Base-by-base conservation (phyloP, 1,140 invertebrate species). In the Mylabris phalerata region DNA sequence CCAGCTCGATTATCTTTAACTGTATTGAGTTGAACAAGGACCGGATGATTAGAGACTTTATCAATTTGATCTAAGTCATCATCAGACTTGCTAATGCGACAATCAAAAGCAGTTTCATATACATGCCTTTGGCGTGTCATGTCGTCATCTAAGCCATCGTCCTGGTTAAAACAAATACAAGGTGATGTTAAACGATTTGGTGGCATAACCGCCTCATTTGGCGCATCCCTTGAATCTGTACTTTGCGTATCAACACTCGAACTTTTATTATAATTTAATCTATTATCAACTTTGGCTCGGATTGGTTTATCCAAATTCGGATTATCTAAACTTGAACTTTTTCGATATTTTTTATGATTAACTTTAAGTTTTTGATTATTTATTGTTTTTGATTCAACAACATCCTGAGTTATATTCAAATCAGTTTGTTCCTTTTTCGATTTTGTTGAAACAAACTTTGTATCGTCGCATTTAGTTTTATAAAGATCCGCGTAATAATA, bases 51-150 rank as follows among this genome's bases (percentile, higher is more conserved):
- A 54, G 85, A 86, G 44, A 90, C 84, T 60, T 87, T 83, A 66
- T 90, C 87, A 24, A 89, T 81, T 64, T 89, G 86, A 67, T 91
- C 88, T 48, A 90, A 78, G 67, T 91, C 87, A 71, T 91, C 88
- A 66, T 90, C 87, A 7, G 86, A 90, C 44, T 86, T 84, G 66
- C 82, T 86, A 68, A 92, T 84, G 72, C 89, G 89, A 71, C 88
- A 90, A 72, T 92, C 90, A 74, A 93, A 93, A 42, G 90, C 90
- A 40, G 90, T 93, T 75, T 93, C 90, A 70, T 92, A 93, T 32
- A 92, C 80, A 72, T 88, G 87, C 64, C 87, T 80, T 66, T 86
- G 82, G 69, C 80, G 81, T 64, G 82, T 79, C 86, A 86, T 85
- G 69, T 80, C 76, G 73, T 76, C 78, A 41, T 75, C 67, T 69